These are phyloP conservation scores for Arctia plantaginis DNA, from an alignment of 2,888 invertebrate genomes.

Conservation along the genomic window DNA sequence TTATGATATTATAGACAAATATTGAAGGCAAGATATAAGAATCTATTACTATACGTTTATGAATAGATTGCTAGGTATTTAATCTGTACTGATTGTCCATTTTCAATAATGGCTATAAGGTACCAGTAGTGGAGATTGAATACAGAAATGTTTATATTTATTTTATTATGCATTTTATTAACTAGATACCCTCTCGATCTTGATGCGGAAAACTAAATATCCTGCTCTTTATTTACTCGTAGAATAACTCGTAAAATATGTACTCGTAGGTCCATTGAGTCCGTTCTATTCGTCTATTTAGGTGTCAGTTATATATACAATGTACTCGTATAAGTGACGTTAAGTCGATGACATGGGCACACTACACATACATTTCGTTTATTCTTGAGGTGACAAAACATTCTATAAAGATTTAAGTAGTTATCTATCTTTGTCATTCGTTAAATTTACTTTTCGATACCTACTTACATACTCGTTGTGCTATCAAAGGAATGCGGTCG, in stretches of 20 bases:
- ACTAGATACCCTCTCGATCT: not conserved
- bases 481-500: constrained; percentile 82
- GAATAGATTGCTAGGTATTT: too few relatives aligned
- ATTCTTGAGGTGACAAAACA: constrained; percentile 19
- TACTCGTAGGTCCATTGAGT: not conserved
- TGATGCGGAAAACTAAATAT: not conserved
- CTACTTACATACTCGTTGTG: constrained; percentile 57
- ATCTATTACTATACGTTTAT: too few relatives aligned
- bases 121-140: too few relatives aligned
- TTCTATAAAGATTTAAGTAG: constrained; percentile 34
- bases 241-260: too few relatives aligned
- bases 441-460: constrained; percentile 63
- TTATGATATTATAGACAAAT: too few relatives aligned
- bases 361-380: not conserved
- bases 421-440: constrained; percentile 40
- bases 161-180: not conserved
- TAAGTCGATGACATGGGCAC: not conserved
- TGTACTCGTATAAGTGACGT: not conserved
- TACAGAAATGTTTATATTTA: too few relatives aligned
- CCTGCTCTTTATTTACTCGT: too few relatives aligned
- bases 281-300: not conserved
- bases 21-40: too few relatives aligned
- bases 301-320: not conserved
- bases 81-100: too few relatives aligned
- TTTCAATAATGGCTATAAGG: too few relatives aligned